These are phyloP conservation scores for Brachycybe producta DNA, from an alignment of 2,888 invertebrate genomes.

Conservation along the genomic window DNA sequence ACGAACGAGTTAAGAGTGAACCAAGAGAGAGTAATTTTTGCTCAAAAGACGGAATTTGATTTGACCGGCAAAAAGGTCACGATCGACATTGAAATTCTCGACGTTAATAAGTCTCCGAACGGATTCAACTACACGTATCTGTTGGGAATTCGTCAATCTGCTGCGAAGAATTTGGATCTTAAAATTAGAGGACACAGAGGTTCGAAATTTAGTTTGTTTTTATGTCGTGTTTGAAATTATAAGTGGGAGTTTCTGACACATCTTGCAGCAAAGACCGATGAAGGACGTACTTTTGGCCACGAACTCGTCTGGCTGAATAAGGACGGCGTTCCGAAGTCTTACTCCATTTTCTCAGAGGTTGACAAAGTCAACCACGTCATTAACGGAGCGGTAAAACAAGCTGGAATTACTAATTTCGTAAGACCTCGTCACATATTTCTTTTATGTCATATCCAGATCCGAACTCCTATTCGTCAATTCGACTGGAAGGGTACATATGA, in stretches of 20 bases:
- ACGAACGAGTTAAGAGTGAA: background rate
- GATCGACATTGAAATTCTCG: slow-evolving; percentile 4
- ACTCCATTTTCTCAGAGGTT: slow-evolving; percentile 4
- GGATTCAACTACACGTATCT: slow-evolving; percentile 8
- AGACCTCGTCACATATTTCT: background rate
- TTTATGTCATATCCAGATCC: slow-evolving; percentile 6
- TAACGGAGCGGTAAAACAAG: slow-evolving; percentile 1
- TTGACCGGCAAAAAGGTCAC: slow-evolving; percentile 8
- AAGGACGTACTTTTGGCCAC: background rate
- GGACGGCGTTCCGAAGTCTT: background rate
- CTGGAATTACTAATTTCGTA: background rate
- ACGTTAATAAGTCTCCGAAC: background rate
- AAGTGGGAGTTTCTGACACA: background rate
- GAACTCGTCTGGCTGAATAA: slow-evolving; percentile 15
- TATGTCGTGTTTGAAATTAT: background rate
- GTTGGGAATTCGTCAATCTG: background rate
- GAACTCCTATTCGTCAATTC: slow-evolving; percentile 12
- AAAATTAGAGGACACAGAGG: slow-evolving; percentile 7
- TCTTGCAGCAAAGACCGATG: slow-evolving; percentile 1
- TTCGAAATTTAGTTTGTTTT: slow-evolving; percentile 2
- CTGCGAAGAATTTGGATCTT: slow-evolving; percentile 4
- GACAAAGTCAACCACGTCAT: slow-evolving; percentile 7
- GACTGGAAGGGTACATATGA: slow-evolving; percentile 12
- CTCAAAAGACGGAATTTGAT: slow-evolving; percentile 7
- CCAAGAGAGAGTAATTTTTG: background rate